Percentiles rank a stretch among this genome's conserved stretches.
Conservation (phyloP, 1,140 invertebrate genomes). For the Hylyphantes graminicola region DNA sequence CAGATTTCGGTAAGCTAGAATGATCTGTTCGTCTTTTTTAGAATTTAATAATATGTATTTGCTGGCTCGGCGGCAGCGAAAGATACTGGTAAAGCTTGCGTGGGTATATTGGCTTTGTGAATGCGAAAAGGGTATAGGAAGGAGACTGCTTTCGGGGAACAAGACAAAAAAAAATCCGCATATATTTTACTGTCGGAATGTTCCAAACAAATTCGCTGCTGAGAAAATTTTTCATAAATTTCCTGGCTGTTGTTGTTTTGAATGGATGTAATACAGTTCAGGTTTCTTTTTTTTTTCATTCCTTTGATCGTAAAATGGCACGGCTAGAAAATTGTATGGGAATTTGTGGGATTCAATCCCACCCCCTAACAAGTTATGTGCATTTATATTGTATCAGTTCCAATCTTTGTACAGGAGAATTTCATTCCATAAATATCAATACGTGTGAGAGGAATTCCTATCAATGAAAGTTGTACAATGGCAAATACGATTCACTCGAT, state of each 20-base stretch:
- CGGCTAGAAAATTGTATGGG: conserved; percentile 39
- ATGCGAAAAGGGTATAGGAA: conserved; percentile 9
- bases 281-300: conserved; percentile 22
- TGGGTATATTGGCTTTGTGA: conserved; percentile 57
- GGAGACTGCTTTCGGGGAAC: conserved; percentile 11
- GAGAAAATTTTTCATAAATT: conserved; percentile 56
- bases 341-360: conserved; percentile 40
- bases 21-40: conserved; percentile 54
- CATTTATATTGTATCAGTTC: conserved; percentile 52
- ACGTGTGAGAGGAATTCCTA: conserved; percentile 33
- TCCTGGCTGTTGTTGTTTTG: conserved; percentile 43
- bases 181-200: conserved; percentile 47
- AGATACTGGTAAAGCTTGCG: conserved; percentile 14
- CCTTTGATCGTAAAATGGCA: conserved; percentile 24
- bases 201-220: conserved; percentile 55
- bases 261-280: conserved; percentile 48
- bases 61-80: background rate
- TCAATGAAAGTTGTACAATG: conserved; percentile 25
- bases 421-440: conserved; percentile 45
- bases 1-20: conserved; percentile 52
- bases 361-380: conserved; percentile 40
- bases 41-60: conserved; percentile 60
- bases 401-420: conserved; percentile 10
- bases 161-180: conserved; percentile 25
- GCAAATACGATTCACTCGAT: too few relatives aligned